Base-by-base conservation (phyloP, 2,797 vertebrate species). In the Poecilia gillii region DNA sequence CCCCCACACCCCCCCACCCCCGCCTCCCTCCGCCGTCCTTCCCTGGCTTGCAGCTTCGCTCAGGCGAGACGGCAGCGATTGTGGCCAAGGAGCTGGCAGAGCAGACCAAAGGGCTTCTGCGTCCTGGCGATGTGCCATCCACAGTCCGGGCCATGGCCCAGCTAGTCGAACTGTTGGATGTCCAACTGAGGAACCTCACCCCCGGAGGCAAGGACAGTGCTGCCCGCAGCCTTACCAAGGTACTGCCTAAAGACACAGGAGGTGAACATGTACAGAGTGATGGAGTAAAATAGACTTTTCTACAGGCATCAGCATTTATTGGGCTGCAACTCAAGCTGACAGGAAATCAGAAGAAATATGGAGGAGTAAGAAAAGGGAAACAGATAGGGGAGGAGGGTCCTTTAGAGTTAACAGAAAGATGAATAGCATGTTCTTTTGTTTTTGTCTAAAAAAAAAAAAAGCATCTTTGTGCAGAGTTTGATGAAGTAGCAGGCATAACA, bases 201-300 rank as follows among this genome's bases (percentile, higher is more conserved):
- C 98, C 98, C 0, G 98, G 98, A 0, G 98, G 98, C 77, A 99
- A 99, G 90, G 98, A 99, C 90, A 99, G 98, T 25, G 98, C 98
- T 0, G 98, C 98, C 0, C 97, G 98, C 80, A 99, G 98, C 91
- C 91, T 99, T 66, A 99, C 98, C 79, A 99, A 99, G 98, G 98
- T 99, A 81, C 73, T 51, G 83, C 70, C 41, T 76, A 25, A 18
- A 55, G 45, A 72, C 76, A 49, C 49, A 11, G 8, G 14, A 79
- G 39, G 76, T 72, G 77, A 79, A 62, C 81, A 47, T 16, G 20
- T 33, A 7, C 28, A 20, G 57, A 80, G 80, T 64, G 77, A 77
- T 31, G 73, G 78, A 75, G 64, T 77, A 73, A 72, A 73, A 75
- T 64, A 0, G 33, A 13, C 62, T 78, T 77, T 72, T 43, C 79